Evolutionary conservation across 2,797 vertebrate species (phyloP).

Genomic region (Lates japonicus): DNA sequence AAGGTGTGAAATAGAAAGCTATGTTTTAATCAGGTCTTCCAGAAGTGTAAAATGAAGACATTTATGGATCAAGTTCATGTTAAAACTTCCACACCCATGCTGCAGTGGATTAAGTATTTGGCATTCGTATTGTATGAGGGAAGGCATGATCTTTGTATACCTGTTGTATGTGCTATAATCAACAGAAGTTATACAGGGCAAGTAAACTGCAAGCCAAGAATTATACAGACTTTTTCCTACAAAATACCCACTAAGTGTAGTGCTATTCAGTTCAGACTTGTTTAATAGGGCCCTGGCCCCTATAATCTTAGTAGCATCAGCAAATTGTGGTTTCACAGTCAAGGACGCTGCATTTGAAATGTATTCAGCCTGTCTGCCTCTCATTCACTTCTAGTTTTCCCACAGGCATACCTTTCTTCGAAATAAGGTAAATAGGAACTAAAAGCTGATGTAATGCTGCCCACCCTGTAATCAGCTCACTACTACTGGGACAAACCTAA

Average conservation of each 20-base stretch:
- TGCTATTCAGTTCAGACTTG: constrained; percentile 58
- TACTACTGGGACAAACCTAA: constrained; percentile 76
- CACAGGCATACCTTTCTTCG: constrained; percentile 63
- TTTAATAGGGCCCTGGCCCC: constrained; percentile 55
- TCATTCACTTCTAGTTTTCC: constrained; percentile 61
- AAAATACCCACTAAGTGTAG: constrained; percentile 50
- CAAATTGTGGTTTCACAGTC: constrained; percentile 80
- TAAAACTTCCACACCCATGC: constrained; percentile 40
- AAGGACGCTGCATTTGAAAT: constrained; percentile 75
- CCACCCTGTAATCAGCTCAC: constrained; percentile 78
- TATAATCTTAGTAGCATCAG: constrained; percentile 82
- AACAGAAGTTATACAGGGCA: constrained; percentile 66
- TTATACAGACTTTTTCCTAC: constrained; percentile 54
- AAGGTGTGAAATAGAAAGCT: constrained; percentile 68
- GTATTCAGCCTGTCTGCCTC: constrained; percentile 52
- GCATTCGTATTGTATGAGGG: constrained; percentile 23
- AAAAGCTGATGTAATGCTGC: constrained; percentile 78
- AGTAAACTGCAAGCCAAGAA: constrained; percentile 54
- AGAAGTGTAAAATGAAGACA: constrained; percentile 55
- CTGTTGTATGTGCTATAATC: constrained; percentile 70
- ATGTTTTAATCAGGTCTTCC: constrained; percentile 56
- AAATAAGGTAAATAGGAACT: constrained; percentile 80
- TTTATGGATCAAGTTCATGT: constrained; percentile 54
- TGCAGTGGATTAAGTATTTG: constrained; percentile 38
- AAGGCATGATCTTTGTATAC: constrained; percentile 48